Evolutionary conservation across 2,797 vertebrate species (phyloP), one percentile per base, ranked within the genome.

Genomic region (Fistularia tabacaria): DNA sequence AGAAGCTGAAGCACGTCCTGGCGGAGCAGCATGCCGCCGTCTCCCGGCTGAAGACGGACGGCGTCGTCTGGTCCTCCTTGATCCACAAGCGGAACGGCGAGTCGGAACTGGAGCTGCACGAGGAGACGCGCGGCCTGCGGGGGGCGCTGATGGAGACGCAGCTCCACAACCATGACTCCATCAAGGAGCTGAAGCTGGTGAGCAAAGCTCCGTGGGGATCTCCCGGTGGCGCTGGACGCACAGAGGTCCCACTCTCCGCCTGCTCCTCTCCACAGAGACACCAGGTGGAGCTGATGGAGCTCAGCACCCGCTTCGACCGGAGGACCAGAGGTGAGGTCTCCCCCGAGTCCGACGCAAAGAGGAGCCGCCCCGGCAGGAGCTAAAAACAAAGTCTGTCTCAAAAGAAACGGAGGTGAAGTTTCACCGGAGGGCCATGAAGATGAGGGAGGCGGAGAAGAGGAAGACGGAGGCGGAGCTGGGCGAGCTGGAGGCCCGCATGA

Each of bases 1-100:
- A 80, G 71, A 85, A 82, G 73, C 64, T 85, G 79, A 83, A 74
- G 51, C 76, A 73, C 39, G 66, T 83, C 54, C 66, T 84, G 57
- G 69, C 60, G 0, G 77, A 85, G 13, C 80, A 83, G 1, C 77
- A 78, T 42, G 4, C 12, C 38, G 1, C 13, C 1, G 6, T 50
- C 11, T 41, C 51, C 0, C 59, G 47, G 46, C 13, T 65, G 59
- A 77, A 79, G 76, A 58, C 10, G 10, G 73, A 72, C 12, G 42
- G 0, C 3, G 40, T 47, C 3, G 15, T 49, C 8, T 7, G 59
- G 0, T 3, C 43, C 11, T 15, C 51, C 3, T 62, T 69, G 47
- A 5, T 49, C n/a, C 71, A 74, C 52, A 36, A 64, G 14, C 57
- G 40, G 45, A 14, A 73, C 54, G 1, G 1, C 0, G 12, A 50